Evolutionary conservation across 1,140 invertebrate genomes (phyloP), one percentile per base, ranked within the genome.

Genomic region (Macrostomum lignano): DNA sequence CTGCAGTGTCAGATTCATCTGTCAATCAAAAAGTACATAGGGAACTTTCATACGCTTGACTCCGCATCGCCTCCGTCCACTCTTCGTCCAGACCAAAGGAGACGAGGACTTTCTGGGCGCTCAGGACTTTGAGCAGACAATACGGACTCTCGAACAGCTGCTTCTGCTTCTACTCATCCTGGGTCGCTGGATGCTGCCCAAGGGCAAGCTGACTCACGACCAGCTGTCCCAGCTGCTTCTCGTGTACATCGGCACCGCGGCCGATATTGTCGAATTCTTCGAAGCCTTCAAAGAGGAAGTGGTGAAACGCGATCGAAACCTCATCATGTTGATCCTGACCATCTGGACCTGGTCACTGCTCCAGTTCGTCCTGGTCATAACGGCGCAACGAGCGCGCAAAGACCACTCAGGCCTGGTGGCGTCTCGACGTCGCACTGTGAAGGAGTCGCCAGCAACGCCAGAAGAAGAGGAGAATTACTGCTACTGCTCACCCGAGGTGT

Each of bases 231-330:
- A 86, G 46, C 56, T 88, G 13, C 54, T 86, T 1, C 59, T 86
- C 2, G 78, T 67, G 17, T 68, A 67, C 44, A 64, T 67, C 32
- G 65, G 65, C 21, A 82, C 76, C 1, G 78, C 78, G 0, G 78
- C 77, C 0, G 81, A 88, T 49, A 88, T 88, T 36, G 79, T 86
- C 19, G 79, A 88, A 52, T 84, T 88, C 52, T 84, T 84, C 51
- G 79, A 86, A 49, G 79, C 78, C 0, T 84, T 86, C 57, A 64
- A 52, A 32, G 53, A 56, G 35, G 43, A 51, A 7, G 34, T 42
- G 42, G 53, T 54, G 1, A 42, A 40, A 19, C 42, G 48, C 34
- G 51, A 54, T 36, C 32, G 35, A 22, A 23, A 48, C 7, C 36
- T 54, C 26, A 51, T 48, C 33, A 48, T 46, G 11, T 40, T 48